Base-by-base conservation (phyloP, 2,888 invertebrate species). In the Eudasyphora cyanicolor region DNA sequence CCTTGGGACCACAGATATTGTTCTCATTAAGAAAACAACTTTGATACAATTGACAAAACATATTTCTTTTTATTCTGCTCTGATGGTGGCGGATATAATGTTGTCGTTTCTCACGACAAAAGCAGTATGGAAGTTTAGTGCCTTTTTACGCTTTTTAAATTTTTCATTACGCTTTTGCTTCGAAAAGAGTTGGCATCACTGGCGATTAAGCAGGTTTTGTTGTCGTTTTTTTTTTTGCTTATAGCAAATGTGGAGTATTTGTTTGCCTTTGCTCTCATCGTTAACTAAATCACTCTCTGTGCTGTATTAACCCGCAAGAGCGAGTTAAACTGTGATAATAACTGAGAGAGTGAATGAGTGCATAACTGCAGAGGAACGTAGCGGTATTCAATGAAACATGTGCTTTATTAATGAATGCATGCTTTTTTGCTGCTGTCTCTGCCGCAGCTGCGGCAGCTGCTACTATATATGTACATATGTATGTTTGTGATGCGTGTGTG, bases 281-380 rank as follows among this genome's bases (percentile, higher is more conserved):
- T 10, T 54, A 54, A 24, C 54, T 24, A 8, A 21, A 12, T 24
- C 12, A 21, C 8, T 2, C 32, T 12, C 6, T 21, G 32, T 32
- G 32, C 17, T n/a, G 17, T 35, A 14, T 64, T 24, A 14, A 57
- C 12, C 17, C 8, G 35, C 17, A 67, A 27, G n/a, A 21, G 54
- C 19, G 32, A 73, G 57, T 17, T 21, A n/a, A n/a, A n/a, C n/a
- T n/a, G n/a, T n/a, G n/a, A n/a, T n/a, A n/a, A n/a, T n/a, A n/a
- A n/a, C n/a, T 35, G 54, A 8, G 12, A 14, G 24, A 64, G 64
- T 51, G 45, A 4, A 14, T 14, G 51, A 79, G 49, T 14, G 45
- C n/a, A n/a, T n/a, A n/a, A n/a, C 42, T 67, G 42, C n/a, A 12
- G 54, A 6, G 83, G 80, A 83, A 83, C 49, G 64, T 19, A 38